Conservation (phyloP, 2,797 vertebrate genomes). For the Sardinella longiceps region DNA sequence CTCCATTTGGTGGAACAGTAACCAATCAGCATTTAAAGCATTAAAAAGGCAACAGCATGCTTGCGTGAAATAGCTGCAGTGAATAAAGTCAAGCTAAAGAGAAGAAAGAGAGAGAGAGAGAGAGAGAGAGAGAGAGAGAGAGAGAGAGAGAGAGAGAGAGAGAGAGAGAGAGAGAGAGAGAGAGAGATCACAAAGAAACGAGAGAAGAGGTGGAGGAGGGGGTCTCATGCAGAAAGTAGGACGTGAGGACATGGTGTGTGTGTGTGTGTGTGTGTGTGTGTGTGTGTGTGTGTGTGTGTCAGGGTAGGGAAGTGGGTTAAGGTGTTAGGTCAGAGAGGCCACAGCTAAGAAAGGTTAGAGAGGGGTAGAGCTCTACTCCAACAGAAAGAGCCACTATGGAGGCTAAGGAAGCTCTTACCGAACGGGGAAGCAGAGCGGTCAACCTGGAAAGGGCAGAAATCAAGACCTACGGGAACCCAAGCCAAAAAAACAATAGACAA, state of each 20-base stretch:
- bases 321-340: conserved; percentile 47
- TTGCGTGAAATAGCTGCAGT: background rate
- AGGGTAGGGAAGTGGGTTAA: background rate
- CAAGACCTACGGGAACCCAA: conserved; percentile 94
- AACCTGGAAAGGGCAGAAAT: conserved; percentile 95
- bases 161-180: conserved; percentile 34
- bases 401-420: conserved; percentile 85
- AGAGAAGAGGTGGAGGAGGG: background rate
- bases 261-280: background rate
- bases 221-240: conserved; percentile 40
- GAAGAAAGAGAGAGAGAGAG: background rate
- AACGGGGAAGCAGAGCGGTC: conserved; percentile 89
- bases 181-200: conserved; percentile 2
- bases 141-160: background rate
- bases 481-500: conserved; percentile 59
- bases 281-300: background rate
- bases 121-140: conserved; percentile 1
- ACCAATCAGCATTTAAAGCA: conserved; percentile 1
- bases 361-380: conserved; percentile 71
- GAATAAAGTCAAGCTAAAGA: background rate
- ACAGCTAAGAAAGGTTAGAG: conserved; percentile 36
- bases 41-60: background rate
- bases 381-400: conserved; percentile 69
- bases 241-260: conserved; percentile 27
- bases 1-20: background rate